Evolutionary conservation across 2,113 vertebrate species (phyloP).

Genomic region (Tachuris rubrigastra): DNA sequence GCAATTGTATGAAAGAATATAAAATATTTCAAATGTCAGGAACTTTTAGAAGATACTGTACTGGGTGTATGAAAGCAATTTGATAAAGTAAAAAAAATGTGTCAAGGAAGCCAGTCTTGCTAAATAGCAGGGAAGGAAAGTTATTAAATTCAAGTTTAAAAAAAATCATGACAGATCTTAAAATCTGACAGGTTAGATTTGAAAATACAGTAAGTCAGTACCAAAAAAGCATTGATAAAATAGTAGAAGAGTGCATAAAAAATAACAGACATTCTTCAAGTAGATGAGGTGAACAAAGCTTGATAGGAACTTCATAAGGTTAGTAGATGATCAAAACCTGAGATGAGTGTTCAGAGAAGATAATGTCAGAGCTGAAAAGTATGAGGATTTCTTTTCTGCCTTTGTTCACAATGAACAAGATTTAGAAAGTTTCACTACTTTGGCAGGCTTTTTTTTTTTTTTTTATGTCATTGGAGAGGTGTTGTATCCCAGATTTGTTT

Average conservation of each 20-base stretch:
- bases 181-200: neutral
- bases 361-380: neutral
- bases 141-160: neutral
- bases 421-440: neutral
- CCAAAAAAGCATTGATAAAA: neutral
- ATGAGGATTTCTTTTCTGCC: neutral
- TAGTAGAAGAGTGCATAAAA: neutral
- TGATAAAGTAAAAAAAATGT: neutral
- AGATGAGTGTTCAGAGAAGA: neutral
- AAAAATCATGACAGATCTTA: neutral
- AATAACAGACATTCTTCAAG: neutral
- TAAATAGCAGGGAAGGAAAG: neutral
- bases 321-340: neutral
- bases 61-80: neutral
- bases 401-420: neutral
- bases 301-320: neutral
- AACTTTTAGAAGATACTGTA: neutral
- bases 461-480: rapidly evolving
- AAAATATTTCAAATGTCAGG: neutral
- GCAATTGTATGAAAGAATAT: neutral
- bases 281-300: neutral
- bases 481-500: neutral
- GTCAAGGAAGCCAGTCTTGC: neutral
- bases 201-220: neutral
- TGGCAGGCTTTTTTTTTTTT: neutral